These are phyloP conservation scores for Lerema accius DNA, from an alignment of 1,140 invertebrate species.

Conservation along the genomic window DNA sequence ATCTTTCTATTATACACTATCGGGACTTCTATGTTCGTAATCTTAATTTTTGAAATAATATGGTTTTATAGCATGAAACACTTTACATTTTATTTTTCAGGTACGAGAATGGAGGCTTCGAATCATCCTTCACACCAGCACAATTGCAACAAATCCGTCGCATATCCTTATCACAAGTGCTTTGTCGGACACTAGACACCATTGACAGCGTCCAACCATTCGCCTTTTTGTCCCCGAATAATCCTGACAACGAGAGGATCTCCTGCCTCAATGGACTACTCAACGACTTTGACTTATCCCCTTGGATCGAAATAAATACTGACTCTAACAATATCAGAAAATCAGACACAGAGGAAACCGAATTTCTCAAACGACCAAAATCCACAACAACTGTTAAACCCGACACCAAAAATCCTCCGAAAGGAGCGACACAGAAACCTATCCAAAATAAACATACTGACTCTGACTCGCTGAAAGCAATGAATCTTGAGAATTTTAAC, in stretches of 20 bases:
- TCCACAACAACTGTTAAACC: constrained; percentile 39
- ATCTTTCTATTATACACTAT: too few species aligned
- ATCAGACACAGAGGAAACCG: constrained; percentile 54
- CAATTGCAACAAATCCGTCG: constrained; percentile 94
- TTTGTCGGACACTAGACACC: constrained; percentile 92
- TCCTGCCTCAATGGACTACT: constrained; percentile 87
- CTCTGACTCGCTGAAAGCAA: constrained; percentile 38
- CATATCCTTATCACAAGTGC: constrained; percentile 90
- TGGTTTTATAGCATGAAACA: too few species aligned
- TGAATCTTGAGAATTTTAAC: constrained; percentile 48
- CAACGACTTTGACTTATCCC: constrained; percentile 87
- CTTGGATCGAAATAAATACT: constrained; percentile 83
- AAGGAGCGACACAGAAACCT: constrained; percentile 34
- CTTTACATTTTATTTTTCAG: constrained; percentile 49
- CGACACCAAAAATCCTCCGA: constrained; percentile 43
- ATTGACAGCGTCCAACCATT: constrained; percentile 89
- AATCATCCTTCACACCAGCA: constrained; percentile 90
- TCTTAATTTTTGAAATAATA: too few species aligned
- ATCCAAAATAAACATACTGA: constrained; percentile 45
- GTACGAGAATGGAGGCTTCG: constrained; percentile 90
- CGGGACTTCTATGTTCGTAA: too few species aligned
- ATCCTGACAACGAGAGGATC: constrained; percentile 85
- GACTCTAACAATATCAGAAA: constrained; percentile 68
- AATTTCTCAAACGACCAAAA: constrained; percentile 52
- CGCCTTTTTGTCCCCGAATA: constrained; percentile 88